Evolutionary conservation across 2,113 vertebrate species (phyloP).

Genomic region (Percopsis transmontana): DNA sequence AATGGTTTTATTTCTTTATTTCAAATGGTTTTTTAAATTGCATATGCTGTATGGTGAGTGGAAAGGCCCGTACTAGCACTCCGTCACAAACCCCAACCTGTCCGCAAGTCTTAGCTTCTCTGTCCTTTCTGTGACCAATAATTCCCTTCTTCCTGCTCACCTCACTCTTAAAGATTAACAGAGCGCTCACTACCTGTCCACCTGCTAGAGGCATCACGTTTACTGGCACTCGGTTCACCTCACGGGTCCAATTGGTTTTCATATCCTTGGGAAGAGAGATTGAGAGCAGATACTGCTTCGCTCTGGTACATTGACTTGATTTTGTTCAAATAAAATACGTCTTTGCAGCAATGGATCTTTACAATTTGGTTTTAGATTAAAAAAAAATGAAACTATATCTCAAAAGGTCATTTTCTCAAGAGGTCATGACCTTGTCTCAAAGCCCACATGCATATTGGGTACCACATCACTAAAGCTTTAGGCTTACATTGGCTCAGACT

Average conservation of each 20-base stretch:
- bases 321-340: conserved; percentile 4
- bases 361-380: conserved; percentile 31
- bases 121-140: conserved; percentile 72
- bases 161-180: conserved; percentile 72
- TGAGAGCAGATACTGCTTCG: conserved; percentile 26
- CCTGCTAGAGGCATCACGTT: conserved; percentile 76
- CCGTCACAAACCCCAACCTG: conserved; percentile 12
- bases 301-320: conserved; percentile 14
- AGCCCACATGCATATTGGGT: conserved; percentile 37
- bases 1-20: too few relatives aligned
- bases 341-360: neutral
- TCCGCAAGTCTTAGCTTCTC: conserved; percentile 33
- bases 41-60: too few relatives aligned
- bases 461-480: conserved; percentile 39
- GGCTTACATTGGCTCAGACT: conserved; percentile 42
- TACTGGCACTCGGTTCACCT: conserved; percentile 61
- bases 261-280: conserved; percentile 65
- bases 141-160: conserved; percentile 73
- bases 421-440: conserved; percentile 17
- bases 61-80: too few relatives aligned
- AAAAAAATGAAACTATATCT: neutral
- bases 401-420: conserved; percentile 16
- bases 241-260: conserved; percentile 66
- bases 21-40: too few relatives aligned
- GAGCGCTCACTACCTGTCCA: conserved; percentile 69